Base-by-base conservation (phyloP, 2,113 vertebrate species). In the Ameiurus melas region DNA sequence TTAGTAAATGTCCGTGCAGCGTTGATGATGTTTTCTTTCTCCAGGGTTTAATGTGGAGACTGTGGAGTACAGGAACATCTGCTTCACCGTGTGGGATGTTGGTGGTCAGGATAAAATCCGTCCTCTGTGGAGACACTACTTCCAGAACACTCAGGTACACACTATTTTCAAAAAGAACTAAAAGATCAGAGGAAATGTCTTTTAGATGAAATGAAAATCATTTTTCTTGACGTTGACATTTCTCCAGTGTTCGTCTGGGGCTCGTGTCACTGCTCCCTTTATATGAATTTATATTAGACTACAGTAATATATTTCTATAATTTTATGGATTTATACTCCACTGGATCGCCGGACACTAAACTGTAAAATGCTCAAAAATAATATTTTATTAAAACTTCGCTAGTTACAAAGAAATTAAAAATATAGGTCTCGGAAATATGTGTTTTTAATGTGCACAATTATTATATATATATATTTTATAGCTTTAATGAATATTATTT, bases 91-190 rank as follows among this genome's bases (percentile, higher is more conserved):
- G 22, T 99, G 98, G 98, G 98, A 99, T 0, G 98, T 99, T 10
- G 98, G 98, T 5, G 98, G 97, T 89, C 97, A 99, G 95, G 97
- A 99, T 94, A 99, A 99, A 90, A 99, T 99, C 92, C 95, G 97
- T 51, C 97, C 97, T 81, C 96, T 99, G 43, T 99, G 97, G 97
- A 96, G 97, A 90, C 97, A 98, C 91, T 99, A 99, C 93, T 98
- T 98, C 94, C 97, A 98, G 91, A 98, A 98, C 93, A 99, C 97
- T 51, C 97, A 98, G 96, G 97, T 97, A 94, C 0, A 77, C 16
- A 9, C 17, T 43, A n/a, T 47, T 36, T 14, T 17, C 17, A 43
- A 25, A 62, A 47, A 80, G 51, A 55, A 19, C 12, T n/a, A 2
- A 51, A 78, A 16, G 6, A 78, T 33, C 30, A 36, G 68, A 36